Base-by-base conservation (phyloP, 1,140 invertebrate species). In the Drosophila tropicalis region DNA sequence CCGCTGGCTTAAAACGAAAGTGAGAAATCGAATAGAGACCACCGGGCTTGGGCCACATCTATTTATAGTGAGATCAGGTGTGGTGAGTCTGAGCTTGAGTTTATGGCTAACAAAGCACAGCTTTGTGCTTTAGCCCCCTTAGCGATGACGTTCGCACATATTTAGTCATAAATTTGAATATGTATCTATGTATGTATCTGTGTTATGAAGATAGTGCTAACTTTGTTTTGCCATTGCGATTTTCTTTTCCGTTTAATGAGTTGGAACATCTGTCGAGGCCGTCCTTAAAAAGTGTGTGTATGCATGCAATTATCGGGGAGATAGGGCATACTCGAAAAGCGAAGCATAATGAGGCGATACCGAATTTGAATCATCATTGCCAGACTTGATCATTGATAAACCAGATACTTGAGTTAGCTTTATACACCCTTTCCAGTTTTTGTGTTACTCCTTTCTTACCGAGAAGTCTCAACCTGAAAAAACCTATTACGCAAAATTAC, bases 31-130 rank as follows among this genome's bases (percentile, higher is more conserved):
- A 78, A 80, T 80, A 71, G 62, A 84, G 60, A 67, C 66, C 56
- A 61, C 47, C 51, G 22, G 36, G 36, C 29, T 17, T 62, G 40
- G 32, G 17, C 19, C 29, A 84, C 84, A 70, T 62, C 68, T 84
- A 89, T 87, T 89, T 87, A 84, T 89, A 80, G 34, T 54, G 39
- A 80, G 51, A 65, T 67, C 40, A 19, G 19, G 57, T 47, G 69
- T 68, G 62, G 34, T 57, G 44, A 62, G 57, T 44, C 36, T 36
- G 70, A 77, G 73, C 83, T 76, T 71, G 72, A 55, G 19, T 15
- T 61, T 67, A 41, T 56, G n/a, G 36, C n/a, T 36, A 29, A 17
- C 62, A 57, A 44, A 47, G 51, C 51, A 4, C 63, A 72, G 70
- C 70, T 72, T 68, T 68, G 70, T 62, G 70, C 57, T 72, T 72